Base-by-base conservation (phyloP, 1,140 invertebrate species). In the Dinoponera quadriceps region DNA sequence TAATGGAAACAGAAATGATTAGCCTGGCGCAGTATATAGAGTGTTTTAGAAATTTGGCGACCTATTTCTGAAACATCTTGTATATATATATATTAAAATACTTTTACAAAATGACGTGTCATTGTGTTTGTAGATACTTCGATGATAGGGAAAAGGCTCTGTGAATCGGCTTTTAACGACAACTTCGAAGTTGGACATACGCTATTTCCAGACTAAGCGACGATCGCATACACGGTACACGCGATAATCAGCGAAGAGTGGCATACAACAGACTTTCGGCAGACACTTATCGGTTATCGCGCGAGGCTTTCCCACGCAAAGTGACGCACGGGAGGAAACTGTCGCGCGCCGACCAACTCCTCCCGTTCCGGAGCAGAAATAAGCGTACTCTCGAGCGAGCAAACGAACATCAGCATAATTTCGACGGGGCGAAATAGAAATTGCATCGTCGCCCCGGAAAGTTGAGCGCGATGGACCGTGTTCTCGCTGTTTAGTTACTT, bases 311-410 rank as follows among this genome's bases (percentile, higher is more conserved):
- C 73, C 77, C 73, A 85, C 73, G 83, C 87, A 88, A 63, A 65
- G 73, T 88, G 72, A 85, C 83, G 60, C 83, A 82, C 49, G 65
- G 71, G 77, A 88, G 77, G 77, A 82, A 84, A 62, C 74, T 55
- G 44, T 25, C 22, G 75, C 55, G 38, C 71, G 62, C 71, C 83
- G 68, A 82, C 49, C 29, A 85, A 87, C 78, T 73, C 54, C 72
- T 85, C 9, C 38, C 38, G 20, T 33, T 55, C 49, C 66, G 49
- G 55, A 33, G 54, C 62, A 22, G 20, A 87, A 68, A 87, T 84
- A 84, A 80, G 57, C 33, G 27, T 44, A 9, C n/a, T 68, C 54
- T n/a, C 22, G 29, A 77, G 22, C 66, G 51, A 72, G 68, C n/a
- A 72, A 65, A 71, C 27, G 72, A 25, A 65, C 27, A 49, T 51